Percentiles rank a stretch among this genome's conserved stretches.
Evolutionary conservation across 2,797 vertebrate species (phyloP).

Genomic region (Peromyscus nudipes): DNA sequence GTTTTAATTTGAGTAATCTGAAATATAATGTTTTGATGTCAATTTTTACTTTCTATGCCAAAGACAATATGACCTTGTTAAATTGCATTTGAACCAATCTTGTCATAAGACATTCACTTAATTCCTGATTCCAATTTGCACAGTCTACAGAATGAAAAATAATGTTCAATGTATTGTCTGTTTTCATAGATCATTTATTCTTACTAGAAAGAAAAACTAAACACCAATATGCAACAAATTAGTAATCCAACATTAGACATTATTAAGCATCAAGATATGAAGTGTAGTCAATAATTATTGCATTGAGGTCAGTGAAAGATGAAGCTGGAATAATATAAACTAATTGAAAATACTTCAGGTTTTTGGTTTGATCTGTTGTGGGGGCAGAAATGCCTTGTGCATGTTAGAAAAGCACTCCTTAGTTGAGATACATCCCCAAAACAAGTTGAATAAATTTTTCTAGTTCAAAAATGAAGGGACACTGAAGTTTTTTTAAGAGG

Average conservation of each 20-base stretch:
- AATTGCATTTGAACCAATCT: neutral
- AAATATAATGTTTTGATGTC: slow-evolving; percentile 13
- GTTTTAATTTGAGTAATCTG: neutral
- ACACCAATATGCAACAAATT: neutral
- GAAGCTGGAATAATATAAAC: neutral
- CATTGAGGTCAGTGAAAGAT: neutral
- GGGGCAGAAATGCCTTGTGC: neutral
- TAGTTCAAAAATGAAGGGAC: neutral
- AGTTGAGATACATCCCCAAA: neutral
- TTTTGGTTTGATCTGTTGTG: neutral
- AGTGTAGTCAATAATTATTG: neutral
- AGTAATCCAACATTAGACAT: slow-evolving; percentile 18
- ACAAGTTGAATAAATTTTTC: neutral
- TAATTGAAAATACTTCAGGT: neutral
- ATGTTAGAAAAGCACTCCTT: too few relatives aligned
- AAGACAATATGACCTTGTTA: neutral
- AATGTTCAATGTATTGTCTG: neutral
- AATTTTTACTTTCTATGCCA: slow-evolving; percentile 10
- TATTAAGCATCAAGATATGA: neutral
- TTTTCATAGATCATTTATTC: neutral
- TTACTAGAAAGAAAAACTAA: slow-evolving; percentile 51
- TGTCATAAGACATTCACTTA: neutral
- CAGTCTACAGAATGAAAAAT: slow-evolving; percentile 1
- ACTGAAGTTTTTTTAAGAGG: neutral
- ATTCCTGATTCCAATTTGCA: neutral